A percentile compares a stretch with the other conserved stretches of the same genome.
Conservation (phyloP, 2,888 invertebrate genomes). For the Conistra vaccinii region DNA sequence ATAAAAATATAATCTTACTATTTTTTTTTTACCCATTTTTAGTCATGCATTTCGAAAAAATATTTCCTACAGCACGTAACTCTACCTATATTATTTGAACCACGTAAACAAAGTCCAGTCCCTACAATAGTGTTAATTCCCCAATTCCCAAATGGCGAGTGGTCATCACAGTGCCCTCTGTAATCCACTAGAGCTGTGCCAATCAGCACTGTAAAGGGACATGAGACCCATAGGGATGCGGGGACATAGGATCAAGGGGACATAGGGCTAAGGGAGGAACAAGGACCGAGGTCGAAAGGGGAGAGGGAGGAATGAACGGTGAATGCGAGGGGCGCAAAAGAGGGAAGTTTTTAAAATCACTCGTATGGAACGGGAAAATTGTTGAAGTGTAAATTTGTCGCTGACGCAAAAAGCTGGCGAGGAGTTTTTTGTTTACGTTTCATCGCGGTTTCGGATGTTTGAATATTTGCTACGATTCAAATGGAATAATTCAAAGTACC, state of each 20-base stretch:
- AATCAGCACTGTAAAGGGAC: conserved; percentile 85
- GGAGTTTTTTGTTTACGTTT: conserved; percentile 37
- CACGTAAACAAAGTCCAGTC: conserved; percentile 20
- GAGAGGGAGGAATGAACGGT: conserved; percentile 60
- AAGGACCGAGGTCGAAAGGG: conserved; percentile 31
- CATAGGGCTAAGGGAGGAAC: conserved; percentile 42
- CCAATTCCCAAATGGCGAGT: conserved; percentile 82
- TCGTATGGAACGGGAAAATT: conserved; percentile 68
- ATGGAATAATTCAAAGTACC: not conserved
- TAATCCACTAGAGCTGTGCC: conserved; percentile 87
- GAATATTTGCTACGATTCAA: not conserved
- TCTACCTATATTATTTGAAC: not conserved
- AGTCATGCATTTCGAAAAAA: not conserved
- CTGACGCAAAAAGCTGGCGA: conserved; percentile 47
- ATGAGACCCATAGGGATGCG: conserved; percentile 69
- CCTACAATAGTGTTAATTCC: conserved; percentile 81
- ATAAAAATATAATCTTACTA: too few species aligned
- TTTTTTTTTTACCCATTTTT: too few species aligned
- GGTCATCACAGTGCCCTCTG: conserved; percentile 82
- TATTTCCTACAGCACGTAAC: not conserved
- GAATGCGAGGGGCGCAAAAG: conserved; percentile 69
- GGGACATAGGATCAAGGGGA: conserved; percentile 38
- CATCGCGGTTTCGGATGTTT: not conserved
- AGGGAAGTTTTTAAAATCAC: conserved; percentile 69
- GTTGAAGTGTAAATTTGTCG: conserved; percentile 71